phyloP scores from a whole-genome alignment of 2,113 vertebrate species.

The Equus przewalskii region DNA sequence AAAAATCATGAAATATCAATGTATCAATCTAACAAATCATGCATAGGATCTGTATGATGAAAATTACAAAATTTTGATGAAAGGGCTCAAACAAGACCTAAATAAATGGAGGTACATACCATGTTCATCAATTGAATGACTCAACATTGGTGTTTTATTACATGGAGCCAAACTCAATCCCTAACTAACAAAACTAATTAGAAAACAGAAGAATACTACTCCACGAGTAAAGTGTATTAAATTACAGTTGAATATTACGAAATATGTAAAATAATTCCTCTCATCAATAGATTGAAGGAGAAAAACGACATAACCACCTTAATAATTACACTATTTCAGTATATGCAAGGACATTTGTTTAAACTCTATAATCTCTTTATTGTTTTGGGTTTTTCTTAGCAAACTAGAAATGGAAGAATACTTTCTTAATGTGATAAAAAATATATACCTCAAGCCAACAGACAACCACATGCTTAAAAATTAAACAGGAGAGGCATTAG shows the following conservation, averaged over 20 bases:
- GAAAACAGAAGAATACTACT: background rate
- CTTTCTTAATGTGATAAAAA: background rate
- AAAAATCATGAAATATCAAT: background rate
- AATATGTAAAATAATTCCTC: constrained; percentile 25
- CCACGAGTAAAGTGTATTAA: background rate
- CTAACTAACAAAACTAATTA: constrained; percentile 34
- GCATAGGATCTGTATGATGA: background rate
- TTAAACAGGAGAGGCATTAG: background rate
- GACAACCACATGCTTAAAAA: constrained; percentile 43
- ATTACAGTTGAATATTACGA: background rate
- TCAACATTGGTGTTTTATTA: background rate
- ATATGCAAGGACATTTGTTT: background rate
- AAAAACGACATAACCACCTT: background rate
- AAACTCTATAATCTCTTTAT: background rate
- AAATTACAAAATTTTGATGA: constrained; percentile 5
- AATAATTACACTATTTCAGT: background rate
- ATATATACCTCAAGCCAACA: background rate
- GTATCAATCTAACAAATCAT: background rate
- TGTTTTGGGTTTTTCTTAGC: background rate
- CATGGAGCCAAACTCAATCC: background rate
- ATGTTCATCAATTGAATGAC: background rate
- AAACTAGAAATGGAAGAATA: constrained; percentile 4
- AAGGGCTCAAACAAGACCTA: constrained; percentile 17
- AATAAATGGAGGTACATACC: constrained; percentile 24
- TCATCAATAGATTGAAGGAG: background rate